Percentiles rank a stretch among this genome's conserved stretches.
Conservation (phyloP, 2,888 invertebrate genomes). For the Petrolisthes manimaculis region DNA sequence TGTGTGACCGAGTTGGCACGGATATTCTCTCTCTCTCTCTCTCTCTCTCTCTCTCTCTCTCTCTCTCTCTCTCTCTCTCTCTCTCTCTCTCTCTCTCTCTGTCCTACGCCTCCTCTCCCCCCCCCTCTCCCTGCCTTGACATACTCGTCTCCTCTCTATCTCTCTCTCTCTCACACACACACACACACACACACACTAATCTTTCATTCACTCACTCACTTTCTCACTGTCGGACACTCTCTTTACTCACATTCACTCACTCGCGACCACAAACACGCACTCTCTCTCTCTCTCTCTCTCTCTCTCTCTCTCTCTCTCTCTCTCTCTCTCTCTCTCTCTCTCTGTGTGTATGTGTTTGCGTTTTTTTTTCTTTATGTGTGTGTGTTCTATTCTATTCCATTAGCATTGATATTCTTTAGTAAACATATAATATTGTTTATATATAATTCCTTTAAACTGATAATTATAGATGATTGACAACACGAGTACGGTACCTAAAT, state of each 20-base stretch:
- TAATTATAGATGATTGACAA: too few relatives aligned
- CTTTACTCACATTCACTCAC: not conserved
- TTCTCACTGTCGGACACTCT: not conserved
- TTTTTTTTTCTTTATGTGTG: not conserved
- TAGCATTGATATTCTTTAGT: not conserved
- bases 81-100: slow-evolving; percentile 2
- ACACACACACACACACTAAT: not conserved
- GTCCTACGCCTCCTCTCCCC: not conserved
- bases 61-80: slow-evolving; percentile 2
- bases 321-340: slow-evolving; percentile 6
- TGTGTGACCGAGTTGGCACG: too few relatives aligned
- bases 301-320: not conserved
- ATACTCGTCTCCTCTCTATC: not conserved
- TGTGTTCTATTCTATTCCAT: not conserved
- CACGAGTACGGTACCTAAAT: too few relatives aligned
- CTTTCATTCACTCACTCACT: not conserved
- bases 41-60: too few relatives aligned
- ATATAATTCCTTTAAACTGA: not conserved
- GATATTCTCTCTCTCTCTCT: too few relatives aligned
- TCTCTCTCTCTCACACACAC: not conserved
- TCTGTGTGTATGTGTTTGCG: not conserved
- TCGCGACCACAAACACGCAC: not conserved
- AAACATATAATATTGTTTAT: not conserved
- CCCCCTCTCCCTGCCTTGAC: not conserved
- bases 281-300: not conserved